A percentile compares a stretch with the other conserved stretches of the same genome.
Conservation (phyloP, 1,140 invertebrate genomes). For the Papilio aristodemus region DNA sequence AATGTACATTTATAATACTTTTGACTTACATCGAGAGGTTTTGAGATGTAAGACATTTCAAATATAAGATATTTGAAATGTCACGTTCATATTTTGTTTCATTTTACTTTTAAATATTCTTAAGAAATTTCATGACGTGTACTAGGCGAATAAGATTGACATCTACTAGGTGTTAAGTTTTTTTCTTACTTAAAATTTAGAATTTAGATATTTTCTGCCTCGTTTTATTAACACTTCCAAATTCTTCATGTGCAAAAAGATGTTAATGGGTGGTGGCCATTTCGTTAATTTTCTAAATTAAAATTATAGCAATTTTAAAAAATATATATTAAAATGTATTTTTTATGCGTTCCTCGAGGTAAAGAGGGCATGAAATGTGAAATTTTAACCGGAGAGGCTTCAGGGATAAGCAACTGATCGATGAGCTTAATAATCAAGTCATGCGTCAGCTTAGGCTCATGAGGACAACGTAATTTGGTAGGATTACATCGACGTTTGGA, state of each 20-base stretch:
- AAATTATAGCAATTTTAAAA: too few relatives aligned
- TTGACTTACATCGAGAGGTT: conserved; percentile 17
- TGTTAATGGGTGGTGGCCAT: too few relatives aligned
- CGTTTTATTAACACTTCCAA: too few relatives aligned
- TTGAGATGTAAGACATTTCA: conserved; percentile 18
- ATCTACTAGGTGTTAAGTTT: too few relatives aligned
- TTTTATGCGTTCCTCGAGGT: neutral
- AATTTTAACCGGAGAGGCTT: conserved; percentile 17
- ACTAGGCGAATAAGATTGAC: too few relatives aligned
- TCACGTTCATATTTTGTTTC: neutral
- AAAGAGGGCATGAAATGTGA: neutral
- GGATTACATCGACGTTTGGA: conserved; percentile 19
- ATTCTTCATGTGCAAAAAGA: too few relatives aligned
- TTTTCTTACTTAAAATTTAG: too few relatives aligned
- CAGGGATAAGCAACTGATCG: conserved; percentile 20
- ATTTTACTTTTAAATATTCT: too few relatives aligned
- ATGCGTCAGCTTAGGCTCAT: conserved; percentile 29
- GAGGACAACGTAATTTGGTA: conserved; percentile 25
- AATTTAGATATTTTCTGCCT: too few relatives aligned
- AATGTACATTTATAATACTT: conserved; percentile 32
- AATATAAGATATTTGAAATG: conserved; percentile 9
- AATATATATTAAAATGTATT: neutral
- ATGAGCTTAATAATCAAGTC: conserved; percentile 30
- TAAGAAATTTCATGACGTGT: too few relatives aligned
- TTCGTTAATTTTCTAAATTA: too few relatives aligned